These are phyloP conservation scores for Caenorhabditis panamensis DNA, from an alignment of 2,888 invertebrate species.

Conservation along the genomic window DNA sequence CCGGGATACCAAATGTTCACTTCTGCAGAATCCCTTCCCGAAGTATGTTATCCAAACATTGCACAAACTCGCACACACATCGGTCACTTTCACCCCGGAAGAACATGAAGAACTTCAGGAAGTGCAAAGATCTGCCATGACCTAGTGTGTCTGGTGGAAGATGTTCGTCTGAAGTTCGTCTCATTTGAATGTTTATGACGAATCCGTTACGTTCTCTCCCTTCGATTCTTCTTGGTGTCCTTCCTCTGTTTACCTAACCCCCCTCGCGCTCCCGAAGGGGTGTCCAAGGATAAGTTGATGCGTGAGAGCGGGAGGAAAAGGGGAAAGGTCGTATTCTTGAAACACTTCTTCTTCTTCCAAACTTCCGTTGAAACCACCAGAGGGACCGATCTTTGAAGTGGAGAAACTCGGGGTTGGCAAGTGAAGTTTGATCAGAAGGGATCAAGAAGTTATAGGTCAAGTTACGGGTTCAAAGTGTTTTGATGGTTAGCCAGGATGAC, in stretches of 20 bases:
- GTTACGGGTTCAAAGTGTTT: too few relatives aligned
- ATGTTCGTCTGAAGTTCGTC: background rate
- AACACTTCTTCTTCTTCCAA: too few relatives aligned
- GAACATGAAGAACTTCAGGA: background rate
- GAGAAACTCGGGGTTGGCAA: too few relatives aligned
- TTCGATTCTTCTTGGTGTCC: background rate
- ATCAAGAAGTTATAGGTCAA: too few relatives aligned
- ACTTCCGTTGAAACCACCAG: too few relatives aligned
- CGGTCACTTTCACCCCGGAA: background rate
- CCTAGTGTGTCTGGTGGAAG: constrained; percentile 6
- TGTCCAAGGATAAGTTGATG: constrained; percentile 28
- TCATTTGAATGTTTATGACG: too few relatives aligned
- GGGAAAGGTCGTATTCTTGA: too few relatives aligned
- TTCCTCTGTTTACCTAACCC: constrained; percentile 33
- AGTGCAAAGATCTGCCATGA: background rate
- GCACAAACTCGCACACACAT: constrained; percentile 1
- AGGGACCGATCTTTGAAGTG: too few relatives aligned
- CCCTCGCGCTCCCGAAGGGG: background rate
- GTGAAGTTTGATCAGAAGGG: too few relatives aligned
- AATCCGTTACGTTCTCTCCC: too few relatives aligned
- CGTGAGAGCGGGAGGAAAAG: background rate
- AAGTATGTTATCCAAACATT: constrained; percentile 21
- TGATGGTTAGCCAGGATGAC: too few relatives aligned
- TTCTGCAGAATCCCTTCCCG: background rate
- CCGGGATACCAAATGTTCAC: background rate